Evolutionary conservation across 2,888 invertebrate species (phyloP).

Genomic region (Pegoplata infirma): DNA sequence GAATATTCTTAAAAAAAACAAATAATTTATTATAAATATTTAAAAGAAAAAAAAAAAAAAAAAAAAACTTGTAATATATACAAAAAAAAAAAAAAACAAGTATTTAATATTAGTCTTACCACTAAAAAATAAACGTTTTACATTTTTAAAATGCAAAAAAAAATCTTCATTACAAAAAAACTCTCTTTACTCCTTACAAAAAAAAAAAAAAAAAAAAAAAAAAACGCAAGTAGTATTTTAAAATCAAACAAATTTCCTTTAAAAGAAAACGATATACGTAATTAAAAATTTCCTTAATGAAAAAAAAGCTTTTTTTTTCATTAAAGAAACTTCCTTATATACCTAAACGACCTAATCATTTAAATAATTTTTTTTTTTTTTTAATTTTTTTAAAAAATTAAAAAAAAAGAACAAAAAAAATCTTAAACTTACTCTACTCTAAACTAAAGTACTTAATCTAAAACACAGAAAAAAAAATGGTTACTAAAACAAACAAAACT

Average conservation of each 20-base stretch:
- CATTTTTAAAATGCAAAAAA: constrained; percentile 52
- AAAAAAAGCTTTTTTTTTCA: neutral
- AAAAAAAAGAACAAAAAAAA: constrained; percentile 63
- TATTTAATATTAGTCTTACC: constrained; percentile 48
- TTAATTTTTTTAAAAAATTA: constrained; percentile 62
- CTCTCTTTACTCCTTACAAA: constrained; percentile 29
- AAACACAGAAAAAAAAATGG: constrained; percentile 37
- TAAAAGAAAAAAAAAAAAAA: constrained; percentile 61
- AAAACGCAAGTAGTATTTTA: constrained; percentile 51
- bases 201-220: too few species aligned
- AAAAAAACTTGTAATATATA: constrained; percentile 62
- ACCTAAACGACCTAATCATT: constrained; percentile 32
- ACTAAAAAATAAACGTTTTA: constrained; percentile 46
- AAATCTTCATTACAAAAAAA: neutral
- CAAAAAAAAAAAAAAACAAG: constrained; percentile 43
- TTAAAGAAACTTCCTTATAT: constrained; percentile 6
- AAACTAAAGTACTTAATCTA: constrained; percentile 65
- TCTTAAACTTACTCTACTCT: constrained; percentile 62
- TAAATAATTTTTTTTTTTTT: constrained; percentile 55
- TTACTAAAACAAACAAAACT: too few species aligned
- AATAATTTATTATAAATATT: constrained; percentile 64
- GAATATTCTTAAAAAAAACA: constrained; percentile 71
- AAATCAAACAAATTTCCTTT: constrained; percentile 24
- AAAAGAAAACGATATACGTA: constrained; percentile 67
- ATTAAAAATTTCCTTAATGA: constrained; percentile 31